Conservation (phyloP, 2,797 vertebrate genomes). For the Argyrosomus regius region DNA sequence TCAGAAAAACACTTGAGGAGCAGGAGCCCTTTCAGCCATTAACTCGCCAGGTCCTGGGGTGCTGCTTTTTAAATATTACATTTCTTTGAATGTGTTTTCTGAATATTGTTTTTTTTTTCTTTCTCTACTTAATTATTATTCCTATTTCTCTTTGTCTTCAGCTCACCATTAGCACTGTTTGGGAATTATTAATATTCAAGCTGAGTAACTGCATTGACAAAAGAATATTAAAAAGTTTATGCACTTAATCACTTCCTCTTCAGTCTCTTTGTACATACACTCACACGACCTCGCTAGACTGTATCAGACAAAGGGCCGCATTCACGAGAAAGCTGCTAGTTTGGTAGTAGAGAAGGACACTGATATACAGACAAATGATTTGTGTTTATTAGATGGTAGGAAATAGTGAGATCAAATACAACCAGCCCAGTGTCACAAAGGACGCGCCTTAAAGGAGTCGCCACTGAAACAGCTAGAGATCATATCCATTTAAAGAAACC, state of each 20-base stretch:
- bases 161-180: conserved; percentile 46
- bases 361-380: conserved; percentile 23
- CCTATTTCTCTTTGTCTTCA: conserved; percentile 58
- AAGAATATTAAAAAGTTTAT: conserved; percentile 53
- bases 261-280: neutral
- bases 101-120: conserved; percentile 52
- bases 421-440: conserved; percentile 2
- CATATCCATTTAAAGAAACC: conserved; percentile 22
- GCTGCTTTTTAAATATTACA: conserved; percentile 82
- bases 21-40: conserved; percentile 81
- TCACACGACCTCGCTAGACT: conserved; percentile 34
- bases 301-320: conserved; percentile 21
- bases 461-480: neutral
- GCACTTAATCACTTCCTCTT: conserved; percentile 23
- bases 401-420: conserved; percentile 15
- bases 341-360: conserved; percentile 18
- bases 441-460: conserved; percentile 14
- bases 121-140: conserved; percentile 56
- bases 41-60: conserved; percentile 83
- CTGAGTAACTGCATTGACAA: conserved; percentile 42
- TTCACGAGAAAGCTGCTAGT: conserved; percentile 18
- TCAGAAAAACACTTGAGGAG: conserved; percentile 85
- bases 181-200: conserved; percentile 59
- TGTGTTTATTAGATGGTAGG: conserved; percentile 33
- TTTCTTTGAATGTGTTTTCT: conserved; percentile 68